Percentiles rank a stretch among this genome's conserved stretches.
These are phyloP conservation scores for Triops longicaudatus DNA, from an alignment of 1,140 invertebrate species.

Conservation along the genomic window DNA sequence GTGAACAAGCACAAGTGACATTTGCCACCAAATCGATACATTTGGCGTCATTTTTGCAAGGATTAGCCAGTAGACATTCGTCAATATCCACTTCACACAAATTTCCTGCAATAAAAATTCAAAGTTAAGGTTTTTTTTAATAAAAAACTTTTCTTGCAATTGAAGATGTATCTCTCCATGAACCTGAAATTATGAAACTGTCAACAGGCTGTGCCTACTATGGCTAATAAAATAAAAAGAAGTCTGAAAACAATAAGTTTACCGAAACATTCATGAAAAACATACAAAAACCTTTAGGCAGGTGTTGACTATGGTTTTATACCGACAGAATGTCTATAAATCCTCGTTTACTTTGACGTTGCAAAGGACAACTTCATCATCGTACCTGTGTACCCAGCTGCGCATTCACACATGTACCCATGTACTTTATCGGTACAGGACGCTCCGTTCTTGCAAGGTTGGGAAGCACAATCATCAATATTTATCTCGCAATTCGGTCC, in stretches of 20 bases:
- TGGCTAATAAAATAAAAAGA: too few relatives aligned
- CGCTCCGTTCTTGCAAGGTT: slow-evolving; percentile 48
- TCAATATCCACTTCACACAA: slow-evolving; percentile 42
- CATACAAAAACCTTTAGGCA: too few relatives aligned
- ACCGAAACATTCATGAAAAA: too few relatives aligned
- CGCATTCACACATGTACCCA: slow-evolving; percentile 41
- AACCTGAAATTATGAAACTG: too few relatives aligned
- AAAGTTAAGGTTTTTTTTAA: not conserved
- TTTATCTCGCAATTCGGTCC: slow-evolving; percentile 32
- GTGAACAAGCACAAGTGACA: slow-evolving; percentile 51
- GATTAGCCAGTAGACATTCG: slow-evolving; percentile 38
- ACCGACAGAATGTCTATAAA: too few relatives aligned
- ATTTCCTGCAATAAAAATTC: slow-evolving; percentile 38
- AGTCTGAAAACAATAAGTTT: too few relatives aligned
- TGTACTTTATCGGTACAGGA: slow-evolving; percentile 45
- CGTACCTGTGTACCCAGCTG: slow-evolving; percentile 39
- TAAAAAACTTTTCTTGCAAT: not conserved
- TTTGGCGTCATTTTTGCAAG: slow-evolving; percentile 49
- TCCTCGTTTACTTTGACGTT: slow-evolving; percentile 33
- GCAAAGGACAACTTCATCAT: slow-evolving; percentile 39
- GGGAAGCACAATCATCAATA: slow-evolving; percentile 48
- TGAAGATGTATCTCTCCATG: too few relatives aligned
- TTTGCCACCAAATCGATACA: slow-evolving; percentile 43
- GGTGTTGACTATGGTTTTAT: too few relatives aligned
- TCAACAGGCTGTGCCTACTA: too few relatives aligned